These are phyloP conservation scores for Boulengeromyrus knoepffleri DNA, from an alignment of 2,113 vertebrate species.

Conservation along the genomic window DNA sequence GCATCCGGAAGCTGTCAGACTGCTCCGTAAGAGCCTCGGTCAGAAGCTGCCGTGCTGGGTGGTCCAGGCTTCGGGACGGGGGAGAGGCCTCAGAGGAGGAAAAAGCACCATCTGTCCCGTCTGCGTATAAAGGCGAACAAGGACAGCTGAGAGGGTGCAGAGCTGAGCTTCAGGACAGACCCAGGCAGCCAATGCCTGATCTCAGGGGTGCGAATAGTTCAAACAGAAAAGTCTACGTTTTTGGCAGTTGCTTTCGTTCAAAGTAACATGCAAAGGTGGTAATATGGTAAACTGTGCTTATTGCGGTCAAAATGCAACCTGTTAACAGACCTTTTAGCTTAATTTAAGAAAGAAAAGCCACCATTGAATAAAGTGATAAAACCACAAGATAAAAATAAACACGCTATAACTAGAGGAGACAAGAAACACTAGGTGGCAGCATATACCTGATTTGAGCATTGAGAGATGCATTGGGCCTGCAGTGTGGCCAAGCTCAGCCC, in stretches of 20 bases:
- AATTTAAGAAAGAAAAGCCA: neutral
- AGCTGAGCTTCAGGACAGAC: neutral
- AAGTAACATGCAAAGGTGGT: neutral
- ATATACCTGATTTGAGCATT: constrained; percentile 40
- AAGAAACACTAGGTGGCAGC: neutral
- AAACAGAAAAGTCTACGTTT: neutral
- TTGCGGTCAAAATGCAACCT: neutral
- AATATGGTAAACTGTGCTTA: neutral
- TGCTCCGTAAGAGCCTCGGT: constrained; percentile 49
- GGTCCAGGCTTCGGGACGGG: constrained; percentile 17
- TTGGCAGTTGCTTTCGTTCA: neutral
- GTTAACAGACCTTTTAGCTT: neutral
- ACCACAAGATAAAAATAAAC: neutral
- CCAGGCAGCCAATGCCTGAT: neutral
- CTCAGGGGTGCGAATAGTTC: neutral
- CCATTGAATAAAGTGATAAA: neutral
- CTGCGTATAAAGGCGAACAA: neutral
- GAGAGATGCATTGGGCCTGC: neutral
- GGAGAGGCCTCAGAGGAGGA: constrained; percentile 28
- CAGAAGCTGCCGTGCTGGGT: constrained; percentile 28
- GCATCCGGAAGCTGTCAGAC: constrained; percentile 55
- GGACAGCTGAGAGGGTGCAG: neutral
- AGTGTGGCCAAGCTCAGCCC: constrained; percentile 32
- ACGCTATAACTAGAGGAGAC: neutral
- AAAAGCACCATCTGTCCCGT: constrained; percentile 15